Percentiles rank a stretch among this genome's conserved stretches.
Evolutionary conservation across 2,888 invertebrate genomes (phyloP).

Genomic region (Tachina grossa): DNA sequence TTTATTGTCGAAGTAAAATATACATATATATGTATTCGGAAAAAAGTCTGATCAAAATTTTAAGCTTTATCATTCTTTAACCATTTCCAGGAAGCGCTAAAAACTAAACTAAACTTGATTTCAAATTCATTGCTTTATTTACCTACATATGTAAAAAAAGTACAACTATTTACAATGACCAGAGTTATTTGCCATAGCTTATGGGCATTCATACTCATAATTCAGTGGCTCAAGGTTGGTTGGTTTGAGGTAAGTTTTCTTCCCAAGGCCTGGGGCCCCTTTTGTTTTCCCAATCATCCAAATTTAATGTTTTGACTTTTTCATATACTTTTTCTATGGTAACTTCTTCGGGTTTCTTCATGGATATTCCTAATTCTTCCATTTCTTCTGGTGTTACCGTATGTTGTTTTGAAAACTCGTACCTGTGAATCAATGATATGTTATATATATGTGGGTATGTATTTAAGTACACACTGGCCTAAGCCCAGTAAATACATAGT

Average conservation of each 20-base stretch:
- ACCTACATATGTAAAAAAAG: neutral
- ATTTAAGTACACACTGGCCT: constrained; percentile 1
- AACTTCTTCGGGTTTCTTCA: constrained; percentile 87
- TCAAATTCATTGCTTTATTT: neutral
- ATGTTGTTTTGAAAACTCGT: constrained; percentile 85
- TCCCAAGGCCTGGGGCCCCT: constrained; percentile 95
- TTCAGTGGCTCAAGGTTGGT: no score
- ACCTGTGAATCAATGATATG: constrained; percentile 79
- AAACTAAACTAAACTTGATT: no score
- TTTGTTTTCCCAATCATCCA: constrained; percentile 93
- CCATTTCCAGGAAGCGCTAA: no score
- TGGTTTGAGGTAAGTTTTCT: constrained; percentile 73
- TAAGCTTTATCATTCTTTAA: no score
- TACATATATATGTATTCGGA: no score
- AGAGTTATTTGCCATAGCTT: neutral
- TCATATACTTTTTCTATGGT: constrained; percentile 90
- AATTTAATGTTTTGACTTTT: constrained; percentile 88
- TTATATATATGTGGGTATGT: neutral
- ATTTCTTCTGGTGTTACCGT: constrained; percentile 86
- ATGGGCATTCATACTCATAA: no score
- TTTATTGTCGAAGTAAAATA: no score
- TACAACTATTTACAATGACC: no score
- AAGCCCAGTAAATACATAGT: constrained; percentile 33
- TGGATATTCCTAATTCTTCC: constrained; percentile 86
- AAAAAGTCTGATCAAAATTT: no score